A percentile compares a stretch with the other conserved stretches of the same genome.
Evolutionary conservation across 1,140 invertebrate genomes (phyloP).

Genomic region (Ips nitidus): DNA sequence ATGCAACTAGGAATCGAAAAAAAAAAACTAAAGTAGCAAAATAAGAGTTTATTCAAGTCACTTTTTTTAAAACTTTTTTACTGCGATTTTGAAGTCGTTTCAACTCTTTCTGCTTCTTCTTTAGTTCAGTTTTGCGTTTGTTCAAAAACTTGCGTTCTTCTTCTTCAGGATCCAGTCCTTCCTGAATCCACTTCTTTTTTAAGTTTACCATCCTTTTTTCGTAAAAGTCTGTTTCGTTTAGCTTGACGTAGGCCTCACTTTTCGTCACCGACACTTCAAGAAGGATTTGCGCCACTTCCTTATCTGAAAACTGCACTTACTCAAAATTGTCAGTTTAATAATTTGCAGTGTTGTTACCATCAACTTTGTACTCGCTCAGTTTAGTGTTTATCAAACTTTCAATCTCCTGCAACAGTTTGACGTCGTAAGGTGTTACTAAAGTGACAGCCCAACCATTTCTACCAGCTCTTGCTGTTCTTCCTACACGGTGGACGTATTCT

Average conservation of each 20-base stretch:
- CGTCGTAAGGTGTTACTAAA: constrained; percentile 88
- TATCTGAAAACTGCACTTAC: constrained; percentile 60
- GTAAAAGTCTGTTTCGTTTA: constrained; percentile 91
- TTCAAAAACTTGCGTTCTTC: constrained; percentile 64
- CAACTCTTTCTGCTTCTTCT: constrained; percentile 29
- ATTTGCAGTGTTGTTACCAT: constrained; percentile 61
- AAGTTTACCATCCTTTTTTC: constrained; percentile 86
- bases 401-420: constrained; percentile 82
- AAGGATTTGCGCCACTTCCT: constrained; percentile 82
- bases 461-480: constrained; percentile 92
- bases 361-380: constrained; percentile 80
- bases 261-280: constrained; percentile 89
- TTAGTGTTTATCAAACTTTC: constrained; percentile 84
- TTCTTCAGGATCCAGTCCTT: constrained; percentile 79
- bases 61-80: too few relatives aligned
- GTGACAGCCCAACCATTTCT: constrained; percentile 84
- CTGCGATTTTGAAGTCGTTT: constrained; percentile 12
- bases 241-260: constrained; percentile 86
- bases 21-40: too few relatives aligned
- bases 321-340: background rate
- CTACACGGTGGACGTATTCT: constrained; percentile 97
- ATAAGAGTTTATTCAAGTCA: too few relatives aligned
- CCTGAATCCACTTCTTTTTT: constrained; percentile 81
- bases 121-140: constrained; percentile 51
- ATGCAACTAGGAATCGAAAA: too few relatives aligned